Conservation (phyloP, 2,888 invertebrate species). For the Crocallis elinguaria region DNA sequence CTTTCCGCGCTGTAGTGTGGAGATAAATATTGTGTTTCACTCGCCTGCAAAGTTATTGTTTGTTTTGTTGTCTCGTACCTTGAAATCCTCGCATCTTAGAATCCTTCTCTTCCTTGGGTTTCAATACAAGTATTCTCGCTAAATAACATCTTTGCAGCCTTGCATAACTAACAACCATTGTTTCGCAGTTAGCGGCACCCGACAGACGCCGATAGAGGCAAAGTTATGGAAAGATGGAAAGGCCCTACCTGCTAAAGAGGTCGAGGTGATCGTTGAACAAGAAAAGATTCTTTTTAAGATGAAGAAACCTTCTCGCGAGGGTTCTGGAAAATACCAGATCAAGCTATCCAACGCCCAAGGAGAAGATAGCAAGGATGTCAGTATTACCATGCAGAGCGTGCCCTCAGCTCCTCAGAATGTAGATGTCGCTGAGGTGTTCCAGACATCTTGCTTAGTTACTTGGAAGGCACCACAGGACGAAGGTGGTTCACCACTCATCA, state of each 20-base stretch:
- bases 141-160: no score
- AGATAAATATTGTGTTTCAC: no score
- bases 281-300: slow-evolving; percentile 96
- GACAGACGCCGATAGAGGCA: slow-evolving; percentile 94
- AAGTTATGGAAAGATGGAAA: slow-evolving; percentile 97
- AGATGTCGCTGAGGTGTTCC: slow-evolving; percentile 93
- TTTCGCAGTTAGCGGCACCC: slow-evolving; percentile 92
- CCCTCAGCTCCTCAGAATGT: slow-evolving; percentile 94
- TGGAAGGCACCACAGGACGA: slow-evolving; percentile 95
- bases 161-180: background rate
- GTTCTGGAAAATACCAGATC: slow-evolving; percentile 96
- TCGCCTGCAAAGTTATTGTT: no score
- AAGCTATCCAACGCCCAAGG: slow-evolving; percentile 97
- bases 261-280: slow-evolving; percentile 95
- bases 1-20: no score
- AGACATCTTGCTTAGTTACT: slow-evolving; percentile 93
- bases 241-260: slow-evolving; percentile 93
- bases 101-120: no score
- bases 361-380: slow-evolving; percentile 93
- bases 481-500: slow-evolving; percentile 93
- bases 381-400: slow-evolving; percentile 94
- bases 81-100: background rate
- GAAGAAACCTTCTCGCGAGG: slow-evolving; percentile 94
- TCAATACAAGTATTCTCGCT: no score
- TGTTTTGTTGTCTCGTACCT: no score